A percentile compares a stretch with the other conserved stretches of the same genome.
phyloP scores from a whole-genome alignment of 2,797 vertebrate species.

The Cuculus canorus region DNA sequence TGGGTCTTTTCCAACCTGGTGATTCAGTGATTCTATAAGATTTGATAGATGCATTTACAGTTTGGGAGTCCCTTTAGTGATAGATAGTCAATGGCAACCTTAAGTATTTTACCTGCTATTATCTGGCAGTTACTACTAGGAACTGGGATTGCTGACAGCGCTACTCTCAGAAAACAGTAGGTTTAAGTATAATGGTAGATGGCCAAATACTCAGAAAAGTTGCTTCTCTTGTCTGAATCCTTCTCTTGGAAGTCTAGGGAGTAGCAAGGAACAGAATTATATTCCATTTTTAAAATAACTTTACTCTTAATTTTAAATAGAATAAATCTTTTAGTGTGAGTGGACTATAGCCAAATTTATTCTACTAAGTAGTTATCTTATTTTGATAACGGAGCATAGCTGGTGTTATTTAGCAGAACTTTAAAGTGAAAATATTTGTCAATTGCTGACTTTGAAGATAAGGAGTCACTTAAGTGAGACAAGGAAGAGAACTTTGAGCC shows the following conservation, averaged over 20 bases:
- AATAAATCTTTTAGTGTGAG: neutral
- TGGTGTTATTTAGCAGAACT: neutral
- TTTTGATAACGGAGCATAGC: neutral
- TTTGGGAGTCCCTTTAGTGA: neutral
- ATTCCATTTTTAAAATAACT: neutral
- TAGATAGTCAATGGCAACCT: neutral
- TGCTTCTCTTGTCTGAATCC: neutral
- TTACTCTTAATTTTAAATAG: neutral
- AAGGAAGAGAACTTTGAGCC: constrained; percentile 29
- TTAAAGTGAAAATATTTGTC: constrained; percentile 23
- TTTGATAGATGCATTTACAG: neutral
- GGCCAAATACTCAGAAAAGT: neutral
- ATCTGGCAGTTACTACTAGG: neutral
- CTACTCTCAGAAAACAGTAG: neutral
- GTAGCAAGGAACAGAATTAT: neutral
- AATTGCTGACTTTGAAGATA: constrained; percentile 33
- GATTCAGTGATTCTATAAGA: no score
- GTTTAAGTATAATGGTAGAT: neutral
- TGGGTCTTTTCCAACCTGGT: no score
- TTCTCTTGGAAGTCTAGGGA: neutral
- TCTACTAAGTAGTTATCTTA: neutral
- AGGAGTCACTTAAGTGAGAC: constrained; percentile 15
- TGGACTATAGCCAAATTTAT: neutral
- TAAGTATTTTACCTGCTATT: neutral
- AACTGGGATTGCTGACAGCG: neutral